phyloP scores from a whole-genome alignment of 2,113 vertebrate species.

The Grallaria varia region DNA sequence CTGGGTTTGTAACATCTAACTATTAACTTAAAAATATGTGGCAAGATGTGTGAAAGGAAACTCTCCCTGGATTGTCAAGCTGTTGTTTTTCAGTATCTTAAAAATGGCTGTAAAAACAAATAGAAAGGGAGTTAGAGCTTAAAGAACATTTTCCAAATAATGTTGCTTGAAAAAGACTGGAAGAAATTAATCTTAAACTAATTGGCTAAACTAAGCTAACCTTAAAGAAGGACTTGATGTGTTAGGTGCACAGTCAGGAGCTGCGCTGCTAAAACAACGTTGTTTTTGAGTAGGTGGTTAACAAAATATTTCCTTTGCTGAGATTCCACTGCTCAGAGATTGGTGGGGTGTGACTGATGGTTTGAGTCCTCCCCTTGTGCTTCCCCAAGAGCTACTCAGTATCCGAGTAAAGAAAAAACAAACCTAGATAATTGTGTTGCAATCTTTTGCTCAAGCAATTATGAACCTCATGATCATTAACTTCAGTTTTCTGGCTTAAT shows the following conservation, averaged over 20 bases:
- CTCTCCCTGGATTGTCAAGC: not conserved
- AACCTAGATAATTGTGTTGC: not conserved
- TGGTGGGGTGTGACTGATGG: not conserved
- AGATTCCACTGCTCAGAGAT: not conserved
- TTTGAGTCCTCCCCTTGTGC: not conserved
- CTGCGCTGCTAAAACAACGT: not conserved
- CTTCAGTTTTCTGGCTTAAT: not conserved
- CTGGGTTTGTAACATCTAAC: not conserved
- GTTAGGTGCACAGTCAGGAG: not conserved
- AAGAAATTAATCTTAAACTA: not conserved
- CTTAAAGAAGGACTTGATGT: not conserved
- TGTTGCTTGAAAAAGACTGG: not conserved
- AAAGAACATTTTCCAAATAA: not conserved
- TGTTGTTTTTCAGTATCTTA: not conserved
- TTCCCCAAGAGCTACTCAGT: not conserved
- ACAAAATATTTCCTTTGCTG: not conserved
- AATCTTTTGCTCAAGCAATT: not conserved
- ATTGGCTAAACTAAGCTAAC: not conserved
- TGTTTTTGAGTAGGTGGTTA: not conserved
- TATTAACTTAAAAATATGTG: not conserved
- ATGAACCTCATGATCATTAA: not conserved
- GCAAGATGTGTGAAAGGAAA: not conserved
- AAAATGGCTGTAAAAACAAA: not conserved
- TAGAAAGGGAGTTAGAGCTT: not conserved
- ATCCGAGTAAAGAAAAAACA: not conserved